A percentile compares a stretch with the other conserved stretches of the same genome.
These are phyloP conservation scores for Schlechtendalia chinensis DNA, from an alignment of 1,140 invertebrate genomes.

Conservation along the genomic window DNA sequence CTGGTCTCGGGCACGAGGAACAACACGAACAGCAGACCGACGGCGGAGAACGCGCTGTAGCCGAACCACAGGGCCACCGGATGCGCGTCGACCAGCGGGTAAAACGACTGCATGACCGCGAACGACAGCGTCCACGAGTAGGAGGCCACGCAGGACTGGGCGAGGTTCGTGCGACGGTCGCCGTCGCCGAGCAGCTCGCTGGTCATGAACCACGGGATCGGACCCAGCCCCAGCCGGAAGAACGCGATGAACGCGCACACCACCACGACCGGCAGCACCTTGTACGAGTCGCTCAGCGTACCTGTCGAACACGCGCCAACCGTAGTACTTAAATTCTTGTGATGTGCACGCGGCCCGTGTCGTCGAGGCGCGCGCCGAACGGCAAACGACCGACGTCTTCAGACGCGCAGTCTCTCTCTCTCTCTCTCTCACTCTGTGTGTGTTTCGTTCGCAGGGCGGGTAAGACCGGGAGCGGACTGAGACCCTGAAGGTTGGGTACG, in stretches of 20 bases:
- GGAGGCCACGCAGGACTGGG: constrained; percentile 59
- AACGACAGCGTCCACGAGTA: constrained; percentile 61
- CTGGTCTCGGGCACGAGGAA: constrained; percentile 88
- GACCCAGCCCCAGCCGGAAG: constrained; percentile 68
- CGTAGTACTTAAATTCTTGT: too few relatives aligned
- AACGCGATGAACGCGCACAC: constrained; percentile 60
- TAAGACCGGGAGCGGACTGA: too few relatives aligned
- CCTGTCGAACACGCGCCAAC: neutral
- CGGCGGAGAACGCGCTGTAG: constrained; percentile 71
- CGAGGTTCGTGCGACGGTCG: constrained; percentile 63
- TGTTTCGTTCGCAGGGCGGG: too few relatives aligned
- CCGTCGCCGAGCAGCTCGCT: constrained; percentile 67
- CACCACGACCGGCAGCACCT: constrained; percentile 52
- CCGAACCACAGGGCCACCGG: constrained; percentile 60
- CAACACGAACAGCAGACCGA: constrained; percentile 70
- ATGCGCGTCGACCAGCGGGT: constrained; percentile 54
- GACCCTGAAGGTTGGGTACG: too few relatives aligned
- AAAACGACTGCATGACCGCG: constrained; percentile 60
- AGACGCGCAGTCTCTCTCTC: too few relatives aligned
- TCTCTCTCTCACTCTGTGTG: too few relatives aligned
- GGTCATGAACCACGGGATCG: constrained; percentile 72
- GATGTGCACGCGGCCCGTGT: too few relatives aligned
- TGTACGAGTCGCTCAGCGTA: neutral
- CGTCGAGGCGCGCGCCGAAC: too few relatives aligned
- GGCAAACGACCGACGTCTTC: too few relatives aligned